Percentiles rank a stretch among this genome's conserved stretches.
phyloP scores from a whole-genome alignment of 2,888 invertebrate genomes.

The Uropetala carovei region DNA sequence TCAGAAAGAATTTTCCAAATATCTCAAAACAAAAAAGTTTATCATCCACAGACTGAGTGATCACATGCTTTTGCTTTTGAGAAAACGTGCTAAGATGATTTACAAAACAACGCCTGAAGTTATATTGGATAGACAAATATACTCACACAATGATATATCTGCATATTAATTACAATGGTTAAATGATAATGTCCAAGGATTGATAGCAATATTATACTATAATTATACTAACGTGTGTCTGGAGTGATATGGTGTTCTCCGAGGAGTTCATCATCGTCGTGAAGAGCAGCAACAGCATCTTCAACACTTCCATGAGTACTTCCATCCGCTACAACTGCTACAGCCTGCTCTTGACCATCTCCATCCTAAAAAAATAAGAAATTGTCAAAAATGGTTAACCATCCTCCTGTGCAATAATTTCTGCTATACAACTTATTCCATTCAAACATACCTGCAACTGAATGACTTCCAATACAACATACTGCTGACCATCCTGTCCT shows the following conservation, averaged over 20 bases:
- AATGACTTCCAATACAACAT: conserved; percentile 93
- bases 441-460: conserved; percentile 78
- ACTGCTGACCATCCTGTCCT: conserved; percentile 87
- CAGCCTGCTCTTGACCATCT: conserved; percentile 78
- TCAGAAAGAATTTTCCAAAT: too few species aligned
- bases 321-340: conserved; percentile 77
- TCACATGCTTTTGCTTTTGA: too few species aligned
- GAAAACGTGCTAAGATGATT: too few species aligned
- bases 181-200: background rate
- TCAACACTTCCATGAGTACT: conserved; percentile 76
- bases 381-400: background rate
- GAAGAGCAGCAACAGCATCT: conserved; percentile 73
- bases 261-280: conserved; percentile 74
- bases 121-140: too few species aligned
- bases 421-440: background rate
- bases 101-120: too few species aligned
- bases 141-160: too few species aligned
- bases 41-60: too few species aligned
- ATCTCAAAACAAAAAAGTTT: too few species aligned
- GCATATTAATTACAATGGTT: too few species aligned
- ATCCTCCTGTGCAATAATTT: background rate
- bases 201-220: background rate
- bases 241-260: conserved; percentile 65
- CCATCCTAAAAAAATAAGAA: conserved; percentile 74
- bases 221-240: conserved; percentile 67